Evolutionary conservation across 2,888 invertebrate genomes (phyloP).

Genomic region (Caenorhabditis doughertyi): DNA sequence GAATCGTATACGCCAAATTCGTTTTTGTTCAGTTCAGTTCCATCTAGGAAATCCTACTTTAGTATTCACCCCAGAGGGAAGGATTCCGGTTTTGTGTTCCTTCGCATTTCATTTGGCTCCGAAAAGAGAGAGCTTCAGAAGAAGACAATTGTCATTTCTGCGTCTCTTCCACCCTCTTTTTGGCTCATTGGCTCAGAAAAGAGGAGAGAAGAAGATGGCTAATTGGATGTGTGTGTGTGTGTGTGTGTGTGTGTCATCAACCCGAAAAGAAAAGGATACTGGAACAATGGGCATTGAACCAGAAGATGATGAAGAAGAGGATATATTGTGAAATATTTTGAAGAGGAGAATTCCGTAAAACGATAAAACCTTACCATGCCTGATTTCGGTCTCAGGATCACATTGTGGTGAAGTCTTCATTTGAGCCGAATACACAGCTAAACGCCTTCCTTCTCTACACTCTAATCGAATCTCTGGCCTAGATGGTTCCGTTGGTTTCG

Average conservation of each 20-base stretch:
- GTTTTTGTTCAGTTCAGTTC: too few species aligned
- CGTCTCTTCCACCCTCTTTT: slow-evolving; percentile 8
- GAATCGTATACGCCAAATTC: too few species aligned
- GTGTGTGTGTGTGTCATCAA: slow-evolving; percentile 31
- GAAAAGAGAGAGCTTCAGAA: neutral
- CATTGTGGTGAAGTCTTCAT: slow-evolving; percentile 54
- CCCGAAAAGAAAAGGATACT: neutral
- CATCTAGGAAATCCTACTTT: slow-evolving; percentile 39
- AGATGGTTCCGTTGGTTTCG: slow-evolving; percentile 84
- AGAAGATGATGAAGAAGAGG: slow-evolving; percentile 1
- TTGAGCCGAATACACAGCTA: slow-evolving; percentile 92
- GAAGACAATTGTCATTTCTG: slow-evolving; percentile 29
- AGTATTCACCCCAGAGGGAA: slow-evolving; percentile 14
- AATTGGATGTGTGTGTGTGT: slow-evolving; percentile 46
- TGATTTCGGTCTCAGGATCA: slow-evolving; percentile 17
- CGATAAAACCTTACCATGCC: slow-evolving; percentile 31
- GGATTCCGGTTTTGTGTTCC: slow-evolving; percentile 24
- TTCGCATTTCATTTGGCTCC: slow-evolving; percentile 23
- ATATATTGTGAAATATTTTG: slow-evolving; percentile 3
- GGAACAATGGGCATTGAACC: slow-evolving; percentile 15
- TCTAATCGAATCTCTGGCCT: slow-evolving; percentile 90
- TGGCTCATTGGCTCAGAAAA: slow-evolving; percentile 25
- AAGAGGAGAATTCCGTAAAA: neutral
- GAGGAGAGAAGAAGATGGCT: slow-evolving; percentile 19
- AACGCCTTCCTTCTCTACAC: slow-evolving; percentile 90